Conservation (phyloP, 2,888 invertebrate genomes). For the Mechanitis messenoides region DNA sequence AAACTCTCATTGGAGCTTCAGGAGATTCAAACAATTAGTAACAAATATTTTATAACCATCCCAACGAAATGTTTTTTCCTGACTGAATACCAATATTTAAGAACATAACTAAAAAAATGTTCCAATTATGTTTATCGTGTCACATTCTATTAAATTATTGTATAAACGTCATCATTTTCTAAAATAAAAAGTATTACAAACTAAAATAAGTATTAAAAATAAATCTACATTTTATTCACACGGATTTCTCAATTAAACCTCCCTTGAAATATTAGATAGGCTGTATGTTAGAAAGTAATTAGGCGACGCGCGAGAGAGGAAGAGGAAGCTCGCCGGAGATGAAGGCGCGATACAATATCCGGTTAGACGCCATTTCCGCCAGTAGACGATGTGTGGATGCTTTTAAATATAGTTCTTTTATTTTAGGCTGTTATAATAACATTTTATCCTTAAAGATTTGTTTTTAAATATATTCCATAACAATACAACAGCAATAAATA, state of each 20-base stretch:
- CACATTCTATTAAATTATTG: too few species aligned
- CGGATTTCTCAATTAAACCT: background rate
- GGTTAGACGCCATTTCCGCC: conserved; percentile 75
- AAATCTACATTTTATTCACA: too few species aligned
- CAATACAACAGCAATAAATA: background rate
- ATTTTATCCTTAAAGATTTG: background rate
- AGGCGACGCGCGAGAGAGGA: conserved; percentile 66
- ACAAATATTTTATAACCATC: too few species aligned
- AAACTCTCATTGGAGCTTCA: too few species aligned
- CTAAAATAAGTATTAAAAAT: too few species aligned
- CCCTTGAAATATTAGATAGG: conserved; percentile 2
- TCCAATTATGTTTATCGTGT: too few species aligned
- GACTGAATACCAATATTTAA: too few species aligned
- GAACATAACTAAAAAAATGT: too few species aligned
- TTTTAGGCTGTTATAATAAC: conserved; percentile 3
- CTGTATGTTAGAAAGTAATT: conserved; percentile 54
- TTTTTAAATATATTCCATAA: background rate
- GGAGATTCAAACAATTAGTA: too few species aligned
- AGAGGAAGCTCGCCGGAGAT: conserved; percentile 74
- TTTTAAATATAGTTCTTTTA: conserved; percentile 25
- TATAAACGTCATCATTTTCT: too few species aligned
- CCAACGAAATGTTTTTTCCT: too few species aligned
- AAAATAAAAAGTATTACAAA: too few species aligned
- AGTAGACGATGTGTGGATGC: conserved; percentile 59
- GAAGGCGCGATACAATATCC: conserved; percentile 78